Conservation (phyloP, 2,888 invertebrate species). For the Amorpha juglandis region DNA sequence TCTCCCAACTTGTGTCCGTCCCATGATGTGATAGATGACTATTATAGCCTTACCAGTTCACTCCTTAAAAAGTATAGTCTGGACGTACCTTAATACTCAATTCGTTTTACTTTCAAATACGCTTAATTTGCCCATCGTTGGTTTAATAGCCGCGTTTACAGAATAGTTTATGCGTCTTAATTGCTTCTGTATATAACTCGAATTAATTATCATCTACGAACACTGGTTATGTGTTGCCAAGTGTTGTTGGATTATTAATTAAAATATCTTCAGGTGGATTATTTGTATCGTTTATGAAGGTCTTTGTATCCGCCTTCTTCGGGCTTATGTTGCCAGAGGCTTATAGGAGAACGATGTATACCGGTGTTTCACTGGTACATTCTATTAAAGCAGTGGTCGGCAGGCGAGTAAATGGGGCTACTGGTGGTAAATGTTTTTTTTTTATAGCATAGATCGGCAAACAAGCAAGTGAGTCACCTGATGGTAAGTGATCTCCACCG, state of each 20-base stretch:
- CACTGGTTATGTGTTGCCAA: not conserved
- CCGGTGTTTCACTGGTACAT: too few relatives aligned
- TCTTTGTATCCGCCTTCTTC: too few relatives aligned
- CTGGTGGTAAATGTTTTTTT: too few relatives aligned
- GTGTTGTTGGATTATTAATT: not conserved
- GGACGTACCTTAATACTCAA: not conserved
- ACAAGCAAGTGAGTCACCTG: too few relatives aligned
- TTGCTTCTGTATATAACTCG: not conserved
- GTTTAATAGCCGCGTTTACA: slow-evolving; percentile 9
- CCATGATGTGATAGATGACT: too few relatives aligned
- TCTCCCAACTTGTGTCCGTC: too few relatives aligned
- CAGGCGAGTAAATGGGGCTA: too few relatives aligned
- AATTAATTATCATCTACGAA: not conserved
- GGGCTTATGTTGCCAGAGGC: not conserved
- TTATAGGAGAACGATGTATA: too few relatives aligned
- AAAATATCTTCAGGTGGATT: not conserved
- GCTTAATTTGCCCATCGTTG: slow-evolving; percentile 13
- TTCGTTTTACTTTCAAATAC: slow-evolving; percentile 20
- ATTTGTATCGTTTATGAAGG: not conserved
- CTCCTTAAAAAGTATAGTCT: not conserved
- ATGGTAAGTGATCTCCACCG: too few relatives aligned
- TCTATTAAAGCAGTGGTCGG: too few relatives aligned
- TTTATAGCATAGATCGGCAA: too few relatives aligned
- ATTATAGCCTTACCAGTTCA: too few relatives aligned
- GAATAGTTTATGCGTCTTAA: not conserved